Conservation (phyloP, 2,113 vertebrate genomes). For the Malurus alboscapulatus region DNA sequence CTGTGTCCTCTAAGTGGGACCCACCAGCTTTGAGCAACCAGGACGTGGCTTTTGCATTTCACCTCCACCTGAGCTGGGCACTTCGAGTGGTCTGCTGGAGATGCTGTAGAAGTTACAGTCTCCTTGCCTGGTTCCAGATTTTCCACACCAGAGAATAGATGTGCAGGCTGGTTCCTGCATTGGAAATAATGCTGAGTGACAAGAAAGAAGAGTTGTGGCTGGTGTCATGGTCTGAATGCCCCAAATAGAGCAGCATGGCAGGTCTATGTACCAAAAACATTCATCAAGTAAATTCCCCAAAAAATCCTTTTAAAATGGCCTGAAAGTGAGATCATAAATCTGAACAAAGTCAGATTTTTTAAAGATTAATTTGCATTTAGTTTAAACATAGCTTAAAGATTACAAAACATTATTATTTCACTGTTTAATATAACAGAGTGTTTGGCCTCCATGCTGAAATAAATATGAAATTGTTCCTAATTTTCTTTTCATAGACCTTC, state of each 20-base stretch:
- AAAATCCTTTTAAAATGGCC: not conserved
- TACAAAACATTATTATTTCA: not conserved
- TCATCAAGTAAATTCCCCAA: not conserved
- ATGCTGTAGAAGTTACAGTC: not conserved
- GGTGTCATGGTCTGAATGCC: not conserved
- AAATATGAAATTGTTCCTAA: not conserved
- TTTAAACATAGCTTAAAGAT: not conserved
- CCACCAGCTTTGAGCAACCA: not conserved
- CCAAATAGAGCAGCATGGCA: not conserved
- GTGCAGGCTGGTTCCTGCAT: not conserved
- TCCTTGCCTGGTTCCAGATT: not conserved
- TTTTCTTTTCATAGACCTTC: not conserved
- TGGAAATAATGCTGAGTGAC: not conserved
- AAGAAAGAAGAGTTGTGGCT: not conserved
- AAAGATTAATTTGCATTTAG: not conserved
- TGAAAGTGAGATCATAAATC: not conserved
- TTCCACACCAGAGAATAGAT: not conserved
- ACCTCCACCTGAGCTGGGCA: not conserved
- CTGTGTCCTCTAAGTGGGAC: not conserved
- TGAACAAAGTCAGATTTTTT: not conserved
- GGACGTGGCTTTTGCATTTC: not conserved
- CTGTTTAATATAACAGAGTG: not conserved
- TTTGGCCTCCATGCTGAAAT: not conserved
- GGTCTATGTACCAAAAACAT: not conserved
- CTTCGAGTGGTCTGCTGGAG: not conserved